Evolutionary conservation across 2,888 invertebrate genomes (phyloP).

Genomic region (Chrysolina oricalcia): DNA sequence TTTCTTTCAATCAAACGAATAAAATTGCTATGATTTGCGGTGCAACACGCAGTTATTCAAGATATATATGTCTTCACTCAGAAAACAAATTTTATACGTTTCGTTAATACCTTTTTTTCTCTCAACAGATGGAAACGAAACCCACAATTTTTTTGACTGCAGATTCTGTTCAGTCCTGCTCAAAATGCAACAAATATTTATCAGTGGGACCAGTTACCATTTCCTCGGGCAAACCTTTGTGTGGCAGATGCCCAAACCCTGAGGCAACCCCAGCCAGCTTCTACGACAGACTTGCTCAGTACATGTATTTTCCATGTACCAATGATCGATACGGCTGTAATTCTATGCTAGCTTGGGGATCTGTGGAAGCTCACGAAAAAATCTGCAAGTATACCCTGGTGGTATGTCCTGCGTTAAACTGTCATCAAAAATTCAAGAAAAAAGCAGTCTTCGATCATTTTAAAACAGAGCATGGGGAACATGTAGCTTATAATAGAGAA

Average conservation of each 20-base stretch:
- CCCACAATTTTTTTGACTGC: neutral
- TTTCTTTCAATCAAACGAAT: too few species aligned
- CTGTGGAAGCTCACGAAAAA: conserved; percentile 2
- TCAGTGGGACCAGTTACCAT: conserved; percentile 20
- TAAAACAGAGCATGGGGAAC: neutral
- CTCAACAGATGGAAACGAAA: neutral
- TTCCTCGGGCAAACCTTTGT: neutral
- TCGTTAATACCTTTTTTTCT: neutral
- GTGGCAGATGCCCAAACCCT: neutral
- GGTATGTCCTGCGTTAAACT: neutral
- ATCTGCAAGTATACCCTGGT: neutral
- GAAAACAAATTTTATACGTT: neutral
- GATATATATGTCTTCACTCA: too few species aligned
- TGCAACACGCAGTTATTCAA: too few species aligned
- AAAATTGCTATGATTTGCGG: too few species aligned
- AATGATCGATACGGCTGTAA: conserved; percentile 21
- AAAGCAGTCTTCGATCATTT: neutral
- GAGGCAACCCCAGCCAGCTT: conserved; percentile 9
- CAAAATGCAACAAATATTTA: conserved; percentile 5
- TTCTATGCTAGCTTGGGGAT: conserved; percentile 22
- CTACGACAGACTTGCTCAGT: conserved; percentile 9
- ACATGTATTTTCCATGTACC: conserved; percentile 25
- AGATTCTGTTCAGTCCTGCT: neutral
- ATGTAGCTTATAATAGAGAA: neutral
- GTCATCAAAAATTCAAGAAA: neutral